A percentile compares a stretch with the other conserved stretches of the same genome.
Conservation (phyloP, 2,797 vertebrate species). For the Sebastes itinus region DNA sequence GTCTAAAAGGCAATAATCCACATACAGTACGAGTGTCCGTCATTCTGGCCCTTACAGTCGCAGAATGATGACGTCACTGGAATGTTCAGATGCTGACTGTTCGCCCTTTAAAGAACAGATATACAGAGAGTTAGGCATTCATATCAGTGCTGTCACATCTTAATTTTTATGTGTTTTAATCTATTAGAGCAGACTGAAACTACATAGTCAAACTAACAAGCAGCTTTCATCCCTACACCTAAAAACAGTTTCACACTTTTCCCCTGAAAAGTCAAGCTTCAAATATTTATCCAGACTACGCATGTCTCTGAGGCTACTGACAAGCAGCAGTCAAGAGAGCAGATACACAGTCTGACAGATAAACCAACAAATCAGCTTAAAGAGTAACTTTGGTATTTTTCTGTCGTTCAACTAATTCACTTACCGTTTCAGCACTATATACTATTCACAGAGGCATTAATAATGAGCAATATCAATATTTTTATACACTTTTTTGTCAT, state of each 20-base stretch:
- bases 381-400: neutral
- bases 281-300: conserved; percentile 30
- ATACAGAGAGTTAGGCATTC: neutral
- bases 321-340: conserved; percentile 29
- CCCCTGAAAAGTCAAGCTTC: conserved; percentile 20
- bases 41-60: neutral
- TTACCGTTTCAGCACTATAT: too few relatives aligned
- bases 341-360: conserved; percentile 17
- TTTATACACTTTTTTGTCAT: too few relatives aligned
- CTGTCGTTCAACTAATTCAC: too few relatives aligned
- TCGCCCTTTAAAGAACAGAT: conserved; percentile 41
- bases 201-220: neutral
- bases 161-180: neutral
- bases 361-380: neutral
- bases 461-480: too few relatives aligned
- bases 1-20: neutral
- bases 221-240: neutral
- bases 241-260: conserved; percentile 28
- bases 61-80: conserved; percentile 26
- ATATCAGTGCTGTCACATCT: neutral
- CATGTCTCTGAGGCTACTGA: conserved; percentile 20
- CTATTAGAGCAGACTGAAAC: neutral
- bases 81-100: conserved; percentile 14
- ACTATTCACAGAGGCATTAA: too few relatives aligned
- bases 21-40: conserved; percentile 1